phyloP scores from a whole-genome alignment of 2,797 vertebrate genomes.

The Mus minutoides region DNA sequence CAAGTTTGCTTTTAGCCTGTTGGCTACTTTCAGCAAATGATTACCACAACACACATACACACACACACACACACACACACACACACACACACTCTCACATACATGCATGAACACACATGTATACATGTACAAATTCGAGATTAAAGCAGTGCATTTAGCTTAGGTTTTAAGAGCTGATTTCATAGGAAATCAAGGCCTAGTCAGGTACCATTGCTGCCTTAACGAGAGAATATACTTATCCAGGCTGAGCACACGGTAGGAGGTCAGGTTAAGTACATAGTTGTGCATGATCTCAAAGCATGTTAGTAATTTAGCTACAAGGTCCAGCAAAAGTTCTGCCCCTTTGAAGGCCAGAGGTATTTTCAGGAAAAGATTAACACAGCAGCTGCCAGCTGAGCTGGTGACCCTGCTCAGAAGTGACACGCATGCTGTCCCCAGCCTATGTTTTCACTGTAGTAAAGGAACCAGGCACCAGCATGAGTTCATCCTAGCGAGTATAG shows the following conservation, averaged over 20 bases:
- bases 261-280: no score
- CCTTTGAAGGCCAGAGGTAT: neutral
- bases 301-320: neutral
- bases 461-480: neutral
- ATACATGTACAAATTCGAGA: neutral
- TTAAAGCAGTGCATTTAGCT: neutral
- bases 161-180: neutral
- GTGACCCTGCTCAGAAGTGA: neutral
- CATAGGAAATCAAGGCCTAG: no score
- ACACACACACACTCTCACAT: neutral
- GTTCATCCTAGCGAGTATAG: accelerated
- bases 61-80: neutral
- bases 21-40: neutral
- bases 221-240: neutral
- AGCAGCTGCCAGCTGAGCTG: neutral
- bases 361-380: neutral
- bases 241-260: neutral
- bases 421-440: no score
- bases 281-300: neutral
- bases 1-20: neutral
- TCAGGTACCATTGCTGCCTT: neutral
- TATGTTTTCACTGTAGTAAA: accelerated
- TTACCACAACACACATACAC: neutral
- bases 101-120: no score
- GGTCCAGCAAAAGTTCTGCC: neutral